phyloP scores from a whole-genome alignment of 2,888 invertebrate genomes.

The Dicycla oo region DNA sequence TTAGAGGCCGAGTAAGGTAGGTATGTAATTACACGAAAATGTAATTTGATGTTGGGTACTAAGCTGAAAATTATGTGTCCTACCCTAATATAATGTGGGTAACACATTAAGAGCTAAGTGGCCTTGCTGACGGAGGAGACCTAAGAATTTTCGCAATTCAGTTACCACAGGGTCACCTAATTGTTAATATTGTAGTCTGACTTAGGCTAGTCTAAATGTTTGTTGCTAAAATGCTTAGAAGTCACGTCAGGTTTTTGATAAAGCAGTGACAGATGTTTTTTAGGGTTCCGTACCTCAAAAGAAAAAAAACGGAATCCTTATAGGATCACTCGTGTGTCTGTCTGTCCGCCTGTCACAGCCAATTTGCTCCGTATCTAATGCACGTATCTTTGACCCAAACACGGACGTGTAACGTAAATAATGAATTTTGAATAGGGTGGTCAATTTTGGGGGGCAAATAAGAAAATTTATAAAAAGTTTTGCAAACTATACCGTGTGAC shows the following conservation, averaged over 20 bases:
- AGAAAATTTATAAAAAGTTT: too few species aligned
- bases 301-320: too few species aligned
- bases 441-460: too few species aligned
- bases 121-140: slow-evolving; percentile 19
- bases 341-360: too few species aligned
- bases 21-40: slow-evolving; percentile 47
- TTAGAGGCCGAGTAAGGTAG: slow-evolving; percentile 41
- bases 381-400: too few species aligned
- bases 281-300: too few species aligned
- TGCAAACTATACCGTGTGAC: too few species aligned
- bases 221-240: slow-evolving; percentile 29
- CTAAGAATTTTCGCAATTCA: slow-evolving; percentile 35
- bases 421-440: too few species aligned
- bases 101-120: slow-evolving; percentile 33
- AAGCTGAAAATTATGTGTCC: slow-evolving; percentile 31
- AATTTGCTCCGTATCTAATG: too few species aligned
- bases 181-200: slow-evolving; percentile 35
- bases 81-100: slow-evolving; percentile 34
- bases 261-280: slow-evolving; percentile 32
- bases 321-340: too few species aligned
- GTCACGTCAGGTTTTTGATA: slow-evolving; percentile 15
- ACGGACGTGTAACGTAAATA: too few species aligned
- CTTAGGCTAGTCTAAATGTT: slow-evolving; percentile 17
- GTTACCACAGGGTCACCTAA: slow-evolving; percentile 34
- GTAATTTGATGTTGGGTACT: slow-evolving; percentile 35